A percentile compares a stretch with the other conserved stretches of the same genome.
phyloP scores from a whole-genome alignment of 2,888 invertebrate genomes.

The Cataglyphis albicans region DNA sequence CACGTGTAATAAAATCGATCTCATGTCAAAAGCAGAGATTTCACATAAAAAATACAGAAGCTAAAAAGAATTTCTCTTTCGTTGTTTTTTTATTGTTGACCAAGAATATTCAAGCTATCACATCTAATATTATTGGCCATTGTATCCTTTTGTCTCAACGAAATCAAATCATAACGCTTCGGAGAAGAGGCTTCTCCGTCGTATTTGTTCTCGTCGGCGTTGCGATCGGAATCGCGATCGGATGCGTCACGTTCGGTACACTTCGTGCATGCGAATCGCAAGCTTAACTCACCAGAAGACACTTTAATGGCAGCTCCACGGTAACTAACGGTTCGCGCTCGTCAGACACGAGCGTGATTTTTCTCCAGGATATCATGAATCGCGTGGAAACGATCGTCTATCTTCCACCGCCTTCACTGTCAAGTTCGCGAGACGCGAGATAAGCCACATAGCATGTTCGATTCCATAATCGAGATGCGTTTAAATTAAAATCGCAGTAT shows the following conservation, averaged over 20 bases:
- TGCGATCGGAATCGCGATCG: conserved; percentile 8
- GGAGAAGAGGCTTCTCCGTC: conserved; percentile 43
- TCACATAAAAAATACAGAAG: not conserved
- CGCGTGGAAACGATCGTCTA: conserved; percentile 32
- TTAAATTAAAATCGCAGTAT: not conserved
- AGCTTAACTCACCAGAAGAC: conserved; percentile 72
- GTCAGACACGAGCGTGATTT: conserved; percentile 44
- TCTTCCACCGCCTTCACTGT: conserved; percentile 26
- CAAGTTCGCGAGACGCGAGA: not conserved
- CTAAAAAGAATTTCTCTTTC: not conserved
- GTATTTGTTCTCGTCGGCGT: conserved; percentile 16
- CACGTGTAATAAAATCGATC: not conserved
- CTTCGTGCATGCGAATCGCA: conserved; percentile 68
- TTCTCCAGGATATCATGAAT: conserved; percentile 35
- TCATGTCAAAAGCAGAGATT: not conserved
- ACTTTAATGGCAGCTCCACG: conserved; percentile 70
- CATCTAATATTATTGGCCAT: not conserved
- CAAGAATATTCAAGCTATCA: not conserved
- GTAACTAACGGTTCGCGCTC: conserved; percentile 68
- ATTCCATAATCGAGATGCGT: conserved; percentile 1
- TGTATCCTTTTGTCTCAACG: conserved; percentile 29
- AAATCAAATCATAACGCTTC: conserved; percentile 59
- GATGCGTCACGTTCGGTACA: conserved; percentile 61
- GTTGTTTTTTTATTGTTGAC: not conserved
- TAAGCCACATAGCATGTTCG: conserved; percentile 2